Conservation (phyloP, 2,113 vertebrate genomes). For the Mixornis gularis region DNA sequence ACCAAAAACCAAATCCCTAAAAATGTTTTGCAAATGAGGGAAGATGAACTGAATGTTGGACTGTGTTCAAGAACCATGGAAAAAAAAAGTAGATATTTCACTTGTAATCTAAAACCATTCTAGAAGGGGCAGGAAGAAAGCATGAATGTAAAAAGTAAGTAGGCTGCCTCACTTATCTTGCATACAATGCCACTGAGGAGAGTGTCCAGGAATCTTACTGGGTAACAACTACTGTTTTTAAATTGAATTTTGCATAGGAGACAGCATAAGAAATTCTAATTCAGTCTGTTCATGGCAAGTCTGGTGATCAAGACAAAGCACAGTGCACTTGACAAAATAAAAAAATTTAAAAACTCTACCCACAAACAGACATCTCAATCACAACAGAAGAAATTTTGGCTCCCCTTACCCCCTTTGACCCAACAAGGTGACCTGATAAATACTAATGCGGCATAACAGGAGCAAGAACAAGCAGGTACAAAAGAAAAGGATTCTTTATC, state of each 20-base stretch:
- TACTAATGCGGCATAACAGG: accelerated
- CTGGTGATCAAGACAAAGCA: neutral
- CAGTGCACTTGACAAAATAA: neutral
- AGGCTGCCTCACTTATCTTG: neutral
- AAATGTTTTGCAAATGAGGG: neutral
- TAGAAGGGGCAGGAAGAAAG: neutral
- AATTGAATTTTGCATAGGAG: neutral
- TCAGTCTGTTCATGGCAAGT: neutral
- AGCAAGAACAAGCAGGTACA: neutral
- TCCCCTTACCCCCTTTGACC: neutral
- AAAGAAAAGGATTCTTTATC: neutral
- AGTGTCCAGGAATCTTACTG: neutral
- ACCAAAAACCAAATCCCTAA: neutral
- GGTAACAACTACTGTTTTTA: neutral
- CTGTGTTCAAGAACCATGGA: neutral
- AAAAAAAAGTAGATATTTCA: neutral
- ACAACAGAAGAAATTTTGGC: neutral
- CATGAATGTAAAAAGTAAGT: neutral
- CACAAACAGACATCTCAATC: neutral
- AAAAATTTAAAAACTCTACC: neutral
- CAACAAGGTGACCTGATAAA: neutral
- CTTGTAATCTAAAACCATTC: neutral
- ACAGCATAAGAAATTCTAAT: neutral
- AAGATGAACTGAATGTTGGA: neutral
- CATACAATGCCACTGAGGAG: neutral